These are phyloP conservation scores for Scomberomorus guttatus DNA, from an alignment of 2,797 vertebrate genomes.

Conservation along the genomic window DNA sequence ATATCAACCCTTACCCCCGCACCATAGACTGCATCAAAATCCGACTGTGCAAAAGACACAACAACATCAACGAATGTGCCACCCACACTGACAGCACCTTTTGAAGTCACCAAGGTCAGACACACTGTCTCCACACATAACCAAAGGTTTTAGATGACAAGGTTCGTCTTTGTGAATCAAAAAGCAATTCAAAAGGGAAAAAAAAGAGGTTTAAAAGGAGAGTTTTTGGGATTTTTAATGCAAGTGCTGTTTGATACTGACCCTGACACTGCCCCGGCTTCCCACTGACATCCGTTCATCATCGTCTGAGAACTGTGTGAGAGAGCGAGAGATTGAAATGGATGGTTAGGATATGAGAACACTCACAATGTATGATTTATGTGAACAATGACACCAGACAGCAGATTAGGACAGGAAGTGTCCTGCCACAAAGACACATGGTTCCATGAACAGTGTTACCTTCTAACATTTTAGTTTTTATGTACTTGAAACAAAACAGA, in stretches of 20 bases:
- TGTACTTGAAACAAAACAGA: background rate
- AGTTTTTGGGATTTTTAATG: background rate
- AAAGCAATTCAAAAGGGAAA: background rate
- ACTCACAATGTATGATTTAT: background rate
- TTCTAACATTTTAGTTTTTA: background rate
- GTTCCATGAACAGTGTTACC: background rate
- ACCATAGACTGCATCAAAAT: slow-evolving; percentile 71
- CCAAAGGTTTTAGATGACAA: background rate
- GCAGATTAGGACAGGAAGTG: background rate
- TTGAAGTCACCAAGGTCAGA: background rate
- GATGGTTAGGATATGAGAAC: slow-evolving; percentile 38
- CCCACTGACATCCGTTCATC: slow-evolving; percentile 94
- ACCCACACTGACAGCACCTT: background rate
- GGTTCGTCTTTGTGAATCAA: background rate
- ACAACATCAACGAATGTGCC: slow-evolving; percentile 16
- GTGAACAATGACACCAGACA: background rate
- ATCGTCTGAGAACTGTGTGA: slow-evolving; percentile 92
- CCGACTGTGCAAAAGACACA: slow-evolving; percentile 75
- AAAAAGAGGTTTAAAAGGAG: too few relatives aligned
- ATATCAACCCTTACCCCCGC: slow-evolving; percentile 72
- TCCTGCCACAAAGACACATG: slow-evolving; percentile 12
- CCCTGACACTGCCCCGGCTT: slow-evolving; percentile 92
- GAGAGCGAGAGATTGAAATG: slow-evolving; percentile 63
- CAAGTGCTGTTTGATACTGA: slow-evolving; percentile 84
- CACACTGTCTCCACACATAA: background rate